Evolutionary conservation across 2,888 invertebrate genomes (phyloP).

Genomic region (Macrosiphum euphorbiae): DNA sequence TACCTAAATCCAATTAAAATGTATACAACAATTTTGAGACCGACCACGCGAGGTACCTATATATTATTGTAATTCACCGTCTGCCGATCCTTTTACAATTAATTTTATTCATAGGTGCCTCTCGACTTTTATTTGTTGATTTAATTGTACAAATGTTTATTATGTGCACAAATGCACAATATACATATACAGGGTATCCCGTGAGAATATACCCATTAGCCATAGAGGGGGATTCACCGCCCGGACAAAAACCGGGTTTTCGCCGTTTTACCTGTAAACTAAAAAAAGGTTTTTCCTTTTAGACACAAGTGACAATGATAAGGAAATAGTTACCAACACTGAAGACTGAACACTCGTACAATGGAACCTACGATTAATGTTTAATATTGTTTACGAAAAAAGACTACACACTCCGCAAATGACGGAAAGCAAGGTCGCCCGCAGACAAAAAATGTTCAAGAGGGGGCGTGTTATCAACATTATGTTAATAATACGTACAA

Average conservation of each 20-base stretch:
- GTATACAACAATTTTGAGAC: not conserved
- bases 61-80: not conserved
- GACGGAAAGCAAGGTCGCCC: constrained; percentile 41
- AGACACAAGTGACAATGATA: not conserved
- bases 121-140: not conserved
- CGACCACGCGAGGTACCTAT: not conserved
- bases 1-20: not conserved
- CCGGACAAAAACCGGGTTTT: too few relatives aligned
- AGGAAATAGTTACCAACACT: not conserved
- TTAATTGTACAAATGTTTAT: not conserved
- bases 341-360: not conserved
- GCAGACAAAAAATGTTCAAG: constrained; percentile 12
- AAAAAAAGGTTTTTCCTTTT: not conserved
- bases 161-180: not conserved
- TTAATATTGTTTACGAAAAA: not conserved
- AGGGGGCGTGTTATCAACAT: not conserved
- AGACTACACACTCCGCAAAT: not conserved
- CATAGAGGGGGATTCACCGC: too few relatives aligned
- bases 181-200: not conserved
- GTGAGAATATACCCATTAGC: too few relatives aligned
- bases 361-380: not conserved
- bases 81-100: not conserved
- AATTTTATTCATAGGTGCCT: not conserved
- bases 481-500: not conserved
- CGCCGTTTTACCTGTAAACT: too few relatives aligned